phyloP scores from a whole-genome alignment of 2,797 vertebrate genomes.

The Poecilia gillii region DNA sequence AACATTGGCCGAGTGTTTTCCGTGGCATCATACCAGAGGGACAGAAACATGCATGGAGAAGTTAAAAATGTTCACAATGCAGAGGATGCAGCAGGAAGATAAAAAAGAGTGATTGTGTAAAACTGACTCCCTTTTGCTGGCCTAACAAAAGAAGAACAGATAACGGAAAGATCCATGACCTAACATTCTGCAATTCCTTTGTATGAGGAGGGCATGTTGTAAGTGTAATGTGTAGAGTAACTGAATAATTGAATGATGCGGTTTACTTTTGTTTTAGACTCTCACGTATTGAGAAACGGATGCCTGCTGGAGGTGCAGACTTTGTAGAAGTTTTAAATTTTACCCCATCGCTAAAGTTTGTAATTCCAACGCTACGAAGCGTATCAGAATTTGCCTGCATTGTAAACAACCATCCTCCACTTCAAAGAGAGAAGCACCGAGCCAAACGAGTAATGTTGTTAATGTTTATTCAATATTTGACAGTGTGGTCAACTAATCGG shows the following conservation, averaged over 20 bases:
- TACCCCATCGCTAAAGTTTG: no score
- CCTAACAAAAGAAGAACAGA: conserved; percentile 44
- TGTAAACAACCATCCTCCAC: no score
- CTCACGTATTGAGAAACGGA: no score
- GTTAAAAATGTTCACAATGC: conserved; percentile 22
- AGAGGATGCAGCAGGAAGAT: conserved; percentile 40
- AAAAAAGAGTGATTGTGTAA: conserved; percentile 39
- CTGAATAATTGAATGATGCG: not conserved
- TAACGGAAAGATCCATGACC: conserved; percentile 25
- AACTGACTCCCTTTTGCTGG: conserved; percentile 31
- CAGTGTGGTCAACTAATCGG: no score
- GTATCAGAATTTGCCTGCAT: no score
- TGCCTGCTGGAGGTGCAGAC: no score
- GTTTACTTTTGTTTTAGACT: not conserved
- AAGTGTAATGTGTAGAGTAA: not conserved
- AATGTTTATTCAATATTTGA: no score
- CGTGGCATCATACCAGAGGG: conserved; percentile 56
- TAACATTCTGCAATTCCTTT: not conserved
- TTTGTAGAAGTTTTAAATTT: no score
- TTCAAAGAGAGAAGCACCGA: no score
- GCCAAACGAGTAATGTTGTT: no score
- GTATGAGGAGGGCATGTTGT: not conserved
- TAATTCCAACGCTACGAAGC: no score
- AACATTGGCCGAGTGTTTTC: conserved; percentile 49
- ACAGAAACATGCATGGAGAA: conserved; percentile 22